Evolutionary conservation across 2,797 vertebrate species (phyloP).

Genomic region (Sebastes glaucus): DNA sequence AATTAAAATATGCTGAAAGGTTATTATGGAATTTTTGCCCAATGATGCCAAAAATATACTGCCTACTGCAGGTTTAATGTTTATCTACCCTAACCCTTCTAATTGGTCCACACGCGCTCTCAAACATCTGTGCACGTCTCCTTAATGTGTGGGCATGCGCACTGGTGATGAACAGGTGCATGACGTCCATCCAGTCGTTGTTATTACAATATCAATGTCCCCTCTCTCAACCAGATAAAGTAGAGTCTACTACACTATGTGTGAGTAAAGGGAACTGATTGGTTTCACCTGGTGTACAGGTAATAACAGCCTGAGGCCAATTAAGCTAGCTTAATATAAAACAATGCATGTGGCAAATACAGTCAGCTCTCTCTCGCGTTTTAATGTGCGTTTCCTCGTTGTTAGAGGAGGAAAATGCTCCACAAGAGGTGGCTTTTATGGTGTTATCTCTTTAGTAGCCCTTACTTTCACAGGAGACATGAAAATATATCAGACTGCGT

Average conservation of each 20-base stretch:
- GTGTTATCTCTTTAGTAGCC: background rate
- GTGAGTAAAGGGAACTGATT: background rate
- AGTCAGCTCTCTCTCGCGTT: background rate
- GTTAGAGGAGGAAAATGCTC: background rate
- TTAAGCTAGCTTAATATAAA: background rate
- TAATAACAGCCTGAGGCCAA: background rate
- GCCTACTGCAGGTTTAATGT: too few relatives aligned
- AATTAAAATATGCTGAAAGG: too few relatives aligned
- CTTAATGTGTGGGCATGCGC: constrained; percentile 61
- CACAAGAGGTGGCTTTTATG: background rate
- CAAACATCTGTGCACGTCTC: constrained; percentile 16
- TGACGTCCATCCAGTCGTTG: constrained; percentile 8
- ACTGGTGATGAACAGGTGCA: constrained; percentile 53
- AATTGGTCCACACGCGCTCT: constrained; percentile 1
- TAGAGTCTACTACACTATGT: too few relatives aligned
- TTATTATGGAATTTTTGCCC: too few relatives aligned
- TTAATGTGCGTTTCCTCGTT: background rate
- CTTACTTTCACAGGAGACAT: background rate
- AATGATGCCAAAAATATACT: too few relatives aligned
- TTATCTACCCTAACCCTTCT: background rate
- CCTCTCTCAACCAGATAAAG: too few relatives aligned
- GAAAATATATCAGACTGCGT: background rate
- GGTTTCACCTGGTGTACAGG: constrained; percentile 5
- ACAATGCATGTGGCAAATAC: background rate
- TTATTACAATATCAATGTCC: background rate